Conservation (phyloP, 2,113 vertebrate genomes). For the Corythornis vintsioides region DNA sequence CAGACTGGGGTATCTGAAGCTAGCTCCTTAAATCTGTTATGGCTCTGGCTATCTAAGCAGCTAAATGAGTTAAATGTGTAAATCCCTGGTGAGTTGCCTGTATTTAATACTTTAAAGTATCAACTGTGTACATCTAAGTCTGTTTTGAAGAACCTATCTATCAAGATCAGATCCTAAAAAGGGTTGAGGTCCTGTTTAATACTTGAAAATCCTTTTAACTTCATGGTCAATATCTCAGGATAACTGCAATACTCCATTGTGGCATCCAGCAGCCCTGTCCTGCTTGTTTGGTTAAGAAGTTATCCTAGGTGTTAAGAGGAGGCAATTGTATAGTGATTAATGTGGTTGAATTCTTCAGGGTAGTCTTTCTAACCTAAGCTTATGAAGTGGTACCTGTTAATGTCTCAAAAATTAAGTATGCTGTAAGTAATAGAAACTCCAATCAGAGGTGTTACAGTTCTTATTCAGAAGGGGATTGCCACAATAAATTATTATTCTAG, state of each 20-base stretch:
- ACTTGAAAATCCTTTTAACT: background rate
- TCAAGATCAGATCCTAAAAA: conserved; percentile 20
- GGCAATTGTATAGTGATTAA: background rate
- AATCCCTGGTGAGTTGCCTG: background rate
- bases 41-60: background rate
- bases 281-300: background rate
- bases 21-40: background rate
- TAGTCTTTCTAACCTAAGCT: background rate
- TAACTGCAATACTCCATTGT: background rate
- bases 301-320: background rate
- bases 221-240: background rate
- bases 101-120: conserved; percentile 12
- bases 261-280: background rate
- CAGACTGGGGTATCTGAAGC: background rate
- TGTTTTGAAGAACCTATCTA: background rate
- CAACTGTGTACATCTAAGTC: background rate
- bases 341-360: background rate
- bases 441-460: background rate
- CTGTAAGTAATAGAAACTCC: background rate
- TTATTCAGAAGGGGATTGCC: background rate
- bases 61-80: background rate
- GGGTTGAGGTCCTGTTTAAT: background rate
- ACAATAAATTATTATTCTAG: background rate
- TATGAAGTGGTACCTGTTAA: background rate
- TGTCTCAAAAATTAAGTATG: background rate